These are phyloP conservation scores for Chymomyza fuscimana DNA, from an alignment of 2,888 invertebrate genomes.

Conservation along the genomic window DNA sequence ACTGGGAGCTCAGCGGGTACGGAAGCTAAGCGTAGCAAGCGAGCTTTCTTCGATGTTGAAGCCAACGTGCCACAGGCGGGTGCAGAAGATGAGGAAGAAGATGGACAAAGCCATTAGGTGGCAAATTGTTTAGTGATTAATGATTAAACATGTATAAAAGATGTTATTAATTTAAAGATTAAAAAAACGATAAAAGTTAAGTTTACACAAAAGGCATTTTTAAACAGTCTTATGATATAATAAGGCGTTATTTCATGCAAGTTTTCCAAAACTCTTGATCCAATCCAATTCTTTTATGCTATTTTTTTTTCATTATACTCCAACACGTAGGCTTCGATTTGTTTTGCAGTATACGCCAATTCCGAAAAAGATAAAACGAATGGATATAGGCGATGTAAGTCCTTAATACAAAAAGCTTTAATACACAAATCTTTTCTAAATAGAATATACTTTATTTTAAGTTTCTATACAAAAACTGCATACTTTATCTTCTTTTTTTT, in stretches of 20 bases:
- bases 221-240: too few species aligned
- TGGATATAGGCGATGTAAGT: too few species aligned
- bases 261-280: too few species aligned
- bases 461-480: constrained; percentile 37
- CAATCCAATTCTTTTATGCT: too few species aligned
- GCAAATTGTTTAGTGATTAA: neutral
- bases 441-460: constrained; percentile 64
- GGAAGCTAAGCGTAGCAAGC: constrained; percentile 78
- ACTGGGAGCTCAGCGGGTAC: constrained; percentile 62
- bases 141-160: neutral
- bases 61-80: constrained; percentile 19
- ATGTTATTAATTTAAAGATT: neutral
- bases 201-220: neutral
- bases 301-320: too few species aligned
- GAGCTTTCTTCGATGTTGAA: constrained; percentile 79
- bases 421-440: neutral
- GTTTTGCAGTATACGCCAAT: too few species aligned
- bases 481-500: neutral
- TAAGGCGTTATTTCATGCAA: too few species aligned
- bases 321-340: too few species aligned
- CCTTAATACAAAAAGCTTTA: neutral
- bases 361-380: too few species aligned
- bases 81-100: constrained; percentile 43
- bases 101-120: neutral
- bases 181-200: neutral